phyloP scores from a whole-genome alignment of 2,113 vertebrate genomes.

The Smithornis capensis region DNA sequence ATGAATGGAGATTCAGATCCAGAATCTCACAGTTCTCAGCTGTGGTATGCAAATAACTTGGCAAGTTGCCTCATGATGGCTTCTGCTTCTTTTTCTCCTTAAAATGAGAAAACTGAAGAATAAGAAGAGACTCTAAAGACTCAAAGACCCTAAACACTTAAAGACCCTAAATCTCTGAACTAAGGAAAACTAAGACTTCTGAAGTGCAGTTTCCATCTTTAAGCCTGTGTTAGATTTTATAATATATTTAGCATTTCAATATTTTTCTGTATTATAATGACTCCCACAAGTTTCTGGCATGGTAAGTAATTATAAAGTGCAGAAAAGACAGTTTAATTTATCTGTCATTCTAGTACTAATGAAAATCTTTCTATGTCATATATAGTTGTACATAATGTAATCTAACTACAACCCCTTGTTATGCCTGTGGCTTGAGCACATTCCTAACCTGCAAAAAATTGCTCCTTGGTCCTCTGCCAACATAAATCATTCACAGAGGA shows the following conservation, averaged over 20 bases:
- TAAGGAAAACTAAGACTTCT: neutral
- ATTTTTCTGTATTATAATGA: neutral
- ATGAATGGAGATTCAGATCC: no score
- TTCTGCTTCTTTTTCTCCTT: neutral
- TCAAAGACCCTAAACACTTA: neutral
- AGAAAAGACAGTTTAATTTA: slow-evolving; percentile 5
- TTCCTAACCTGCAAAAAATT: neutral
- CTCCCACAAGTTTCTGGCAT: neutral
- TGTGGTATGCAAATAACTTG: neutral
- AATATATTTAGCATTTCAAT: neutral
- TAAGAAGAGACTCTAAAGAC: neutral
- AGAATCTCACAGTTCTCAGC: neutral
- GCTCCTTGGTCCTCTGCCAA: neutral
- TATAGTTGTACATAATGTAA: neutral
- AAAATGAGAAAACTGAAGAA: neutral
- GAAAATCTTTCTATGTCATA: neutral
- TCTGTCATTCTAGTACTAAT: neutral
- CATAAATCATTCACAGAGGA: neutral
- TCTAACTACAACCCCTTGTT: neutral
- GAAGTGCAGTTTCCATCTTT: neutral
- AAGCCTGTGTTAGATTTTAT: neutral
- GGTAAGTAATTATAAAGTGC: neutral
- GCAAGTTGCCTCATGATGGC: neutral
- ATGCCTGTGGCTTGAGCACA: neutral
- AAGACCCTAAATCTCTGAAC: neutral